Base-by-base conservation (phyloP, 1,140 invertebrate genomes). In the Diorhabda elongata region DNA sequence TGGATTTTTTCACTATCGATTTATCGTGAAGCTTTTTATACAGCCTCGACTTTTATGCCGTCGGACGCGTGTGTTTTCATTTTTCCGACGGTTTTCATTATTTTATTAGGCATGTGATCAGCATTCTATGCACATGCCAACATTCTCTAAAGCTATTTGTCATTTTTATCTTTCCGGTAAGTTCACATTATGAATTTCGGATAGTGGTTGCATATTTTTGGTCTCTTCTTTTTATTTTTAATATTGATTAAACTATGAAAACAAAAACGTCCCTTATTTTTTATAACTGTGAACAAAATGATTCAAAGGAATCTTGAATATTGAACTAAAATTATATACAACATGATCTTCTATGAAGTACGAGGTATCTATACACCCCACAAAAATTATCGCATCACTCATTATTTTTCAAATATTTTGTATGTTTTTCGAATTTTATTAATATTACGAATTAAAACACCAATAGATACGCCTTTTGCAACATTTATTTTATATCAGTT, bases 71-170 rank as follows among this genome's bases (percentile, higher is more conserved):
- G 58, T 60, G 58, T 60, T 60, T 60, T 60, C 58, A 11, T 11
- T 60, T 60, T 60, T 60, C 58, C 58, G 58, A 60, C 58, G 58
- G 11, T 60, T 60, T 60, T 60, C 58, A 60, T 60, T 60, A 60
- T 60, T 60, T 60, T 60, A 60, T 60, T 60, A 60, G 58, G 58
- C 58, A 60, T 60, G 58, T 42, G 58, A 60, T 60, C 58, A 60
- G 58, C 58, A 42, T 60, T 11, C 58, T 60, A 60, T 60, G 58
- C 58, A 60, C 58, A 60, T 60, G 58, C 58, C 58, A 60, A 60
- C 58, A 60, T 60, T 60, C 42, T 60, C 58, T 11, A 60, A 60
- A 60, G 58, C 42, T 60, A 60, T 60, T 60, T 60, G 58, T 60
- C 58, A 60, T 60, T 60, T 60, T 60, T 60, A 60, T 60, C 58